A percentile compares a stretch with the other conserved stretches of the same genome.
Conservation (phyloP, 30 jellyfish, hydroid and myxozoan species). For the Hydractinia symbiolongicarpus region DNA sequence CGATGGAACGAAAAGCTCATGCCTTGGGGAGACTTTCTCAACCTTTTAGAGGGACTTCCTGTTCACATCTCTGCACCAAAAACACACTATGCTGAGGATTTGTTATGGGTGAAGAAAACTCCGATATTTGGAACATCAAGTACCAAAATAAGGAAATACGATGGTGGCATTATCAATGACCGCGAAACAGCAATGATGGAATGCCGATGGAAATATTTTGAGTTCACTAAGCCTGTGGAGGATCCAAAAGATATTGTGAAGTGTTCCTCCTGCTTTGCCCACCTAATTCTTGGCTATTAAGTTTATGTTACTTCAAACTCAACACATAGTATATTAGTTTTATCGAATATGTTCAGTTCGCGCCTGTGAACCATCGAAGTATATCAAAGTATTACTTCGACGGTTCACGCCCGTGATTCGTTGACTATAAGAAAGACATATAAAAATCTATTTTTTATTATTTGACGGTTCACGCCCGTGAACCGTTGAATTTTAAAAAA, state of each 20-base stretch:
- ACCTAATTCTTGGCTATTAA: neutral
- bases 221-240: slow-evolving; percentile 17
- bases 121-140: slow-evolving; percentile 18
- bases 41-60: neutral
- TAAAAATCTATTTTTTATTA: no score
- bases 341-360: no score
- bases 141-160: neutral
- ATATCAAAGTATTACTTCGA: no score
- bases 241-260: neutral
- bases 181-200: slow-evolving; percentile 12
- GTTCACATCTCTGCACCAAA: slow-evolving; percentile 1
- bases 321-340: no score
- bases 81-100: slow-evolving; percentile 4
- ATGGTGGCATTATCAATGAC: neutral
- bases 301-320: neutral
- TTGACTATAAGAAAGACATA: no score
- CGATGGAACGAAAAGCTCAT: neutral
- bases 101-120: neutral
- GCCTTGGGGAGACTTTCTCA: neutral
- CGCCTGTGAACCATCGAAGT: neutral
- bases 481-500: no score
- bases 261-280: neutral
- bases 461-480: no score
- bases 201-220: slow-evolving; percentile 3
- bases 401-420: no score